Evolutionary conservation across 2,888 invertebrate genomes (phyloP), one percentile per base, ranked within the genome.

Genomic region (Scaptomyza polygonia): DNA sequence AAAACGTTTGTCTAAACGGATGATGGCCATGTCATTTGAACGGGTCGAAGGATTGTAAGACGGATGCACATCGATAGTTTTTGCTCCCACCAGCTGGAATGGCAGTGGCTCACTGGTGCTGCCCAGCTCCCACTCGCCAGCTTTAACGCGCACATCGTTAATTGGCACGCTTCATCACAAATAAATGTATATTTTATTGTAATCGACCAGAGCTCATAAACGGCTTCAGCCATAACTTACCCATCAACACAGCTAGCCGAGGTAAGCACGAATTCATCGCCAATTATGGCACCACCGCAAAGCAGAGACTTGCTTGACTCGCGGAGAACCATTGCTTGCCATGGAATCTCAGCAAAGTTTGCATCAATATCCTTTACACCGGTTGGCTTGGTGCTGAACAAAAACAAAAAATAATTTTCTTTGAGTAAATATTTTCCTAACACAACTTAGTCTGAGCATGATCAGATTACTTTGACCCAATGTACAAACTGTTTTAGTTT

Each of bases 71-170:
- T 94, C 93, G 58, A 96, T 94, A 3, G 93, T 93, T 21, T 94
- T 93, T 9, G 96, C 96, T 51, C 94, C 94, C 0, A 95, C 93
- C 57, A 96, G 95, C 90, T 96, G 96, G 94, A 95, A 96, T 0
- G 96, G 95, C 12, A 95, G 92, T 0, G 96, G 96, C 79, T 96
- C 96, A 53, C 95, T 95, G 72, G 96, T 96, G 78, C 95, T 95
- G 44, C 96, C 96, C 3, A 97, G 92, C 86, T 96, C 95, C 96
- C 96, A 96, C 93, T 96, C 96, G 0, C 97, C 97, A 0, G 95
- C 95, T 88, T 96, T 96, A 77, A 96, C 94, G 0, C 95, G 93
- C 0, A 96, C 92, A 87, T 96, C 95, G 32, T 67, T 67, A 1
- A 80, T 76, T 25, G 88, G 77, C 18, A 88, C 77, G 27, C 91